phyloP scores from a whole-genome alignment of 2,113 vertebrate genomes.

The Lepus europaeus region DNA sequence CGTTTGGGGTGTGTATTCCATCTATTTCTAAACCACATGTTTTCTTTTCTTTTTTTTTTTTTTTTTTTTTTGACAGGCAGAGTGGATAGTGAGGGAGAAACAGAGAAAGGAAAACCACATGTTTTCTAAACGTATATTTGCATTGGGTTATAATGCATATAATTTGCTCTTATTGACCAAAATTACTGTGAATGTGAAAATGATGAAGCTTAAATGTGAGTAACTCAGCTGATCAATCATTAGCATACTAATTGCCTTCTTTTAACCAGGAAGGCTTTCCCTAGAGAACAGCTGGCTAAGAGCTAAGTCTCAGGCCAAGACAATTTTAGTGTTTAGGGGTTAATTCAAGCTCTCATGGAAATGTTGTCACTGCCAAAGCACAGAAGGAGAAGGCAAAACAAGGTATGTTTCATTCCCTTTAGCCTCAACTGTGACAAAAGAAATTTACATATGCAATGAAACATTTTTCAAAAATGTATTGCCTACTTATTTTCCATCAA shows the following conservation, averaged over 20 bases:
- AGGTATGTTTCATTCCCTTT: background rate
- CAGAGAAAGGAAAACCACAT: conserved; percentile 33
- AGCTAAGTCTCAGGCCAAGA: background rate
- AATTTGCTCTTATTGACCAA: conserved; percentile 72
- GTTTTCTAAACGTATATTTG: conserved; percentile 72
- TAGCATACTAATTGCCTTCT: conserved; percentile 43
- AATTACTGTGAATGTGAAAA: conserved; percentile 79
- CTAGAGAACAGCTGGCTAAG: background rate
- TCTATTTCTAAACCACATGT: conserved; percentile 74
- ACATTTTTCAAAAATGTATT: background rate
- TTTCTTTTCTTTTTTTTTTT: conserved; percentile 9
- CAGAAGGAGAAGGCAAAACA: background rate
- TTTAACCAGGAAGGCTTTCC: conserved; percentile 46
- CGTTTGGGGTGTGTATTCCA: background rate
- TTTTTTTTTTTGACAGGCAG: too few species aligned
- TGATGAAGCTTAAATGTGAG: conserved; percentile 73
- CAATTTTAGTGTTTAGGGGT: conserved; percentile 1
- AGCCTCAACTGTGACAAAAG: background rate
- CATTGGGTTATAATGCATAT: conserved; percentile 69
- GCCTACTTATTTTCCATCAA: conserved; percentile 65
- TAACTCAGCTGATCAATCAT: conserved; percentile 65
- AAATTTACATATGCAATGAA: background rate
- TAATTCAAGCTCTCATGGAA: background rate
- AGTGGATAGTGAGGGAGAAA: too few species aligned
- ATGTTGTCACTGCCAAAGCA: conserved; percentile 17